Evolutionary conservation across 2,888 invertebrate species (phyloP), one percentile per base, ranked within the genome.

Genomic region (Hylaea fasciaria): DNA sequence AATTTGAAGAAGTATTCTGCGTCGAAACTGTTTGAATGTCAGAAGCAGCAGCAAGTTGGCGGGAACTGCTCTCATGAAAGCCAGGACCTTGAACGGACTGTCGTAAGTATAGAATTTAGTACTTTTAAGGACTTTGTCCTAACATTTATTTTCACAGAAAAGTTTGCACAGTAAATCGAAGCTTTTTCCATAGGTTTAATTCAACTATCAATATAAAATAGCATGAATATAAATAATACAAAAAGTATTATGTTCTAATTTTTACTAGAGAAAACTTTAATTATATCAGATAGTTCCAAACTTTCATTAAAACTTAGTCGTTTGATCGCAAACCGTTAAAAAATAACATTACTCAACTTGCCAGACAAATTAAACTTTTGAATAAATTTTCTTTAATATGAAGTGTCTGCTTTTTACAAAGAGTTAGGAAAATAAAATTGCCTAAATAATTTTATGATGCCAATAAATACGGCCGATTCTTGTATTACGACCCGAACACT

Each of bases 51-150:
- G 73, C 91, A 91, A 76, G 90, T 90, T 22, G 91, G 92, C 0
- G 91, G 91, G 0, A 92, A 92, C 77, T 92, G 92, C 70, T 92
- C 92, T 22, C 92, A 92, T 50, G 92, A 92, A 76, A 92, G 92
- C 65, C 92, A 92, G 72, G 92, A 92, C 63, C 82, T 92, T 14
- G 92, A 92, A 53, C 80, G 92, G 72, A 92, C 92, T 39, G 92
- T 91, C 62, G 91, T 91, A 75, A 81, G 89, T 84, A 74, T 61
- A 5, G 44, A 37, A 43, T 35, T 45, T 28, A 17, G 7, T 12
- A 40, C 29, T 29, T 14, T n/a, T 45, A 17, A 17, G 44, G 22
- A 9, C 3, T 32, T 32, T 9, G 32, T 32, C n/a, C n/a, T n/a
- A n/a, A n/a, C n/a, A n/a, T n/a, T n/a, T n/a, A n/a, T n/a, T n/a